A percentile compares a stretch with the other conserved stretches of the same genome.
Conservation (phyloP, 2,797 vertebrate genomes). For the Onychomys arenicola region DNA sequence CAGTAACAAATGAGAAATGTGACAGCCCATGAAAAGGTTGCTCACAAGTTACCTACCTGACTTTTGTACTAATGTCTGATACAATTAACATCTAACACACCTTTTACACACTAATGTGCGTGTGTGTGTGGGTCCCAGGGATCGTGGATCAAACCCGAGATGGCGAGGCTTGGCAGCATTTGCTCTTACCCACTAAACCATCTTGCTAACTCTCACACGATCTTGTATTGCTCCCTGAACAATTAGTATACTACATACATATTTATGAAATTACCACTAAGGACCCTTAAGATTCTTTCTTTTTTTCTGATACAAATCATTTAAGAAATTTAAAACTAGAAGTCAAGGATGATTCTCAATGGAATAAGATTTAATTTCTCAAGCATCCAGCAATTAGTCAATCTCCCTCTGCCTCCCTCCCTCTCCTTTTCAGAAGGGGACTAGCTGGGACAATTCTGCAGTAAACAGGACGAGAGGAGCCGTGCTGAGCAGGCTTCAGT, state of each 20-base stretch:
- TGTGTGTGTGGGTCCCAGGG: neutral
- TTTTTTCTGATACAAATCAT: constrained; percentile 27
- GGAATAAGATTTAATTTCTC: constrained; percentile 44
- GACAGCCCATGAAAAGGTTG: constrained; percentile 46
- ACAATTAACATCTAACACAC: neutral
- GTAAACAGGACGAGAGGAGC: neutral
- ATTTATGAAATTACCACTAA: constrained; percentile 30
- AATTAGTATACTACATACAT: neutral
- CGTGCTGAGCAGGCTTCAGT: neutral
- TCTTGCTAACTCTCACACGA: neutral
- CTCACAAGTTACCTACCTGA: constrained; percentile 69
- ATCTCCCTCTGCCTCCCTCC: neutral
- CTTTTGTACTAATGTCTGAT: neutral
- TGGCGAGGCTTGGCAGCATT: neutral
- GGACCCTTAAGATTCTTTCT: constrained; percentile 9
- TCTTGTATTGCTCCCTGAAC: neutral
- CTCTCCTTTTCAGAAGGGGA: constrained; percentile 15
- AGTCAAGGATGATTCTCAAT: neutral
- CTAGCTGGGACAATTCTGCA: neutral
- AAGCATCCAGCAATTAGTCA: neutral
- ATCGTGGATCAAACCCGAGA: neutral
- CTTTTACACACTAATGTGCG: neutral
- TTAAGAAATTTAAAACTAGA: constrained; percentile 13
- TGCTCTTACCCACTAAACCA: neutral
- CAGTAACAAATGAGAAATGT: constrained; percentile 73